Evolutionary conservation across 2,888 invertebrate species (phyloP).

Genomic region (Ceriagrion tenellum): DNA sequence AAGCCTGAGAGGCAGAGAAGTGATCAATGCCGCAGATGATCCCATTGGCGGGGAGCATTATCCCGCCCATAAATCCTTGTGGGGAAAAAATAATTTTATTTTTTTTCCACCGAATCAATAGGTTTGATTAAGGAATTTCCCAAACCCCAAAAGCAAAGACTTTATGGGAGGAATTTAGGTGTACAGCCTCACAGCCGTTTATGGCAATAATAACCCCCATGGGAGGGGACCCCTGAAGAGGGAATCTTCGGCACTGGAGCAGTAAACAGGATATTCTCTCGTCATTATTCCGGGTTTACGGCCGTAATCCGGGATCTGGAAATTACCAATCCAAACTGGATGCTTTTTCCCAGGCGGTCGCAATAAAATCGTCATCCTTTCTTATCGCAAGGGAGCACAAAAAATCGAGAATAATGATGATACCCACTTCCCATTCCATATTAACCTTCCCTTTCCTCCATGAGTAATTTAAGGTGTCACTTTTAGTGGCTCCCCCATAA

Average conservation of each 20-base stretch:
- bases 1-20: neutral
- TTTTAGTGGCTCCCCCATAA: neutral
- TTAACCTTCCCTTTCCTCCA: neutral
- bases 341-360: neutral
- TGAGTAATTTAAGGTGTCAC: neutral
- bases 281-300: constrained; percentile 42
- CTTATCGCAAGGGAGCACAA: neutral
- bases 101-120: constrained; percentile 3
- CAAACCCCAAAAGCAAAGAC: neutral
- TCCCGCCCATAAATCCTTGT: neutral
- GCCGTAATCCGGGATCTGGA: constrained; percentile 43
- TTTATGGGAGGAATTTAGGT: constrained; percentile 21
- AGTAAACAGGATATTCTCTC: constrained; percentile 61
- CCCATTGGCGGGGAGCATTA: neutral
- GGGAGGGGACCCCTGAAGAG: neutral
- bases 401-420: neutral
- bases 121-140: constrained; percentile 19
- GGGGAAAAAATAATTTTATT: neutral
- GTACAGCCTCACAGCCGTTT: constrained; percentile 15
- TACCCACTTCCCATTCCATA: neutral
- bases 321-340: constrained; percentile 47
- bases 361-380: constrained; percentile 15
- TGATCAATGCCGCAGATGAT: neutral
- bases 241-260: constrained; percentile 41
- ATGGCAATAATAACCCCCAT: constrained; percentile 42